Evolutionary conservation across 1,140 invertebrate species (phyloP), one percentile per base, ranked within the genome.

Genomic region (Drosophila chauvacae): DNA sequence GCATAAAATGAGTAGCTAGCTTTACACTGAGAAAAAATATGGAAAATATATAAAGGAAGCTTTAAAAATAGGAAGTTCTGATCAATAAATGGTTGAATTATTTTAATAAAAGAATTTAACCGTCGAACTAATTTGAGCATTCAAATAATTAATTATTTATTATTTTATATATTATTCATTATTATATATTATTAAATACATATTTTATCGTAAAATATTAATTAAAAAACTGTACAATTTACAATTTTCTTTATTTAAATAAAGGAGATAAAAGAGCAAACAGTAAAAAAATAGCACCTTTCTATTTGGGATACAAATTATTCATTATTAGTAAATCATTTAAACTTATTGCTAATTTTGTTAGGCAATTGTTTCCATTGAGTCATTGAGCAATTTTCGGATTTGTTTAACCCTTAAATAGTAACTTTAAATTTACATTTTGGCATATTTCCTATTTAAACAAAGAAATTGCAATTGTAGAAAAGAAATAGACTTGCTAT

Each of bases 11-110:
- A 51, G 48, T 48, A 64, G 59, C 30, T 77, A 18, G 59, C 16
- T 77, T 11, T 65, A 63, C 63, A 51, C 33, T 30, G 11, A 50
- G 23, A 70, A 42, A 77, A 42, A 77, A 28, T 57, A 39, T 13
- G 2, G 3, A 14, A n/a, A 9, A 48, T 7, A 11, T 13, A 4
- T 3, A 14, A 53, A 10, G 0, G 0, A 5, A 35, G 13, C 2
- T 20, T 53, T 4, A 4, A 18, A 20, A 0, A 3, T 14, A 2
- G 2, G 0, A 16, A 20, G 9, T 1, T 20, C 2, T 7, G 4
- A 20, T 9, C 4, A 7, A 7, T 35, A 4, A 20, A 53, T 35
- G 2, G 1, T 1, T 0, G 7, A 1, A 18, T 1, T 9, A 2
- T 35, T 20, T 53, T 20, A 18, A 7, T 14, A 0, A 9, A 35